Evolutionary conservation across 2,888 invertebrate genomes (phyloP), one percentile per base, ranked within the genome.

Genomic region (Drosophila longiperda): DNA sequence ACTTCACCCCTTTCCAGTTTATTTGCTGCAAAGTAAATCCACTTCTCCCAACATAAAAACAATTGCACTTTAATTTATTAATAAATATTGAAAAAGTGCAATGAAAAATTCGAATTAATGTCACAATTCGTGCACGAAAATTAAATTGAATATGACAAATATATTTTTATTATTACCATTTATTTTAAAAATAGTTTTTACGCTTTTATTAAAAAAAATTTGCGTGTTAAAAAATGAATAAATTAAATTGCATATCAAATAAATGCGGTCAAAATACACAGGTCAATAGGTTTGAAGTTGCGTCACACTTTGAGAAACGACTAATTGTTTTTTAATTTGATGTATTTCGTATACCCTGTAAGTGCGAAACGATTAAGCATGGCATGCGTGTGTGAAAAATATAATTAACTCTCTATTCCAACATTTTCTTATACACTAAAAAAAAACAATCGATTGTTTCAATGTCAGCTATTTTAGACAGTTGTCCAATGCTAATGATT

Each of bases 241-340:
- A 87, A 82, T 80, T 72, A 80, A 84, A 82, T 80, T 73, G 62
- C 70, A 80, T 73, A 73, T 67, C 72, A 76, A 72, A 82, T 84
- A 66, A 82, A 85, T 82, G 85, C 64, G 85, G 82, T 87, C 67
- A 53, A 17, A 58, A 49, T 66, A 32, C 60, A 63, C 73, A 17
- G 53, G 40, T 53, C 60, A 50, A 72, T 53, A 58, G 59, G 55
- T 55, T 15, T 23, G 29, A 65, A 65, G 34, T 59, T 53, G 23
- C 52, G 68, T 66, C 62, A 57, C 45, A 62, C 70, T 52, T 53
- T 34, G 29, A 6, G 20, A 33, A 60, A 29, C 23, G 36, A 55
- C 70, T 78, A 81, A 82, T 87, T 87, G 75, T 80, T 80, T 83
- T 82, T 76, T 83, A 81, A 88, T 89, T 77, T 71, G 66, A 82